These are phyloP conservation scores for Apis laboriosa DNA, from an alignment of 1,140 invertebrate genomes.

Conservation along the genomic window DNA sequence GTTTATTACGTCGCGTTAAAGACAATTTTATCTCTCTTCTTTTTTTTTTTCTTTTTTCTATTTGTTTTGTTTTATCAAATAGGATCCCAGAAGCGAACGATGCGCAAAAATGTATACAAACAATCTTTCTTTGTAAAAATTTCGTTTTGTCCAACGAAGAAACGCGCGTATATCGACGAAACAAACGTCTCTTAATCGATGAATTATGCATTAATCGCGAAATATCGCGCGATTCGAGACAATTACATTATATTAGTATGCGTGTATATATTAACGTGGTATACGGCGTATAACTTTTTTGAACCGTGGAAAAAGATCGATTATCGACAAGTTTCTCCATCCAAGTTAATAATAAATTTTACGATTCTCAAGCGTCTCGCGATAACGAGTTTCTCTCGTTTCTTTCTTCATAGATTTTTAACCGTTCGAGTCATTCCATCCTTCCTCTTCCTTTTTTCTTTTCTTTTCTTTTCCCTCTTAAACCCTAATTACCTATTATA, in stretches of 20 bases:
- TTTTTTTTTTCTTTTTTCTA: background rate
- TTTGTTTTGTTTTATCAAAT: background rate
- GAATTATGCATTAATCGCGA: background rate
- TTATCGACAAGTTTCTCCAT: background rate
- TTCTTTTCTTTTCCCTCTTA: too few species aligned
- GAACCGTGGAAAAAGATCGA: background rate
- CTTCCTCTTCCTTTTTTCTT: fast-evolving
- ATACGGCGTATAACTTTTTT: too few species aligned
- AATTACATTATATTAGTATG: background rate
- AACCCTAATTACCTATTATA: background rate
- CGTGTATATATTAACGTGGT: too few species aligned
- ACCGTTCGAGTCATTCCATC: background rate
- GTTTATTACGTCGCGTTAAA: background rate
- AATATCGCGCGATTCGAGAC: too few species aligned
- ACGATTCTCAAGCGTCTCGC: background rate
- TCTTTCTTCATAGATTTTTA: background rate
- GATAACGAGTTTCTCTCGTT: background rate
- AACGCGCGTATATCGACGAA: background rate
- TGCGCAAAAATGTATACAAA: background rate
- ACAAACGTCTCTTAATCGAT: background rate
- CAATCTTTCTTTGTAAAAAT: slow-evolving; percentile 5
- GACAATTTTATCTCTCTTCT: background rate
- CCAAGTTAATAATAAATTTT: background rate
- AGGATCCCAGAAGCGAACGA: background rate
- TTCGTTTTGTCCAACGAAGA: background rate